Base-by-base conservation (phyloP, 2,888 invertebrate species). In the Aplocera efformata region DNA sequence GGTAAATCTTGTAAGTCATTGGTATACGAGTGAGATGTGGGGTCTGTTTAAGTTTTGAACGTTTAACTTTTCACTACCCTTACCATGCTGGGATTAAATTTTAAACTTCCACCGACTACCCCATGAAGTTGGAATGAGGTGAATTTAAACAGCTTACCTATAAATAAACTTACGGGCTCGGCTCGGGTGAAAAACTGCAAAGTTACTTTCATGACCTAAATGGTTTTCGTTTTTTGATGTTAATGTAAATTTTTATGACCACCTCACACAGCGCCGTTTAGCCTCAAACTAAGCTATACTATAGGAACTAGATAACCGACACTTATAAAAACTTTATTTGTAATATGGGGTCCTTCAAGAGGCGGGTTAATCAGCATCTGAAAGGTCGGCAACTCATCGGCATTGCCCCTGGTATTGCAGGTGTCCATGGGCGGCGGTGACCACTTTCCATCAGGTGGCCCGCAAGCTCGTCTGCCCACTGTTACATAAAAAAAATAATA, bases 51-150 rank as follows among this genome's bases (percentile, higher is more conserved):
- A 75, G 79, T 79, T 74, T 40, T 26, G 65, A 73, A 68, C 55
- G 72, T 74, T 75, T 77, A 79, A 81, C 77, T 82, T 81, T 75
- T 74, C 73, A 40, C 35, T 75, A 72, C 73, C 76, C 75, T 77
- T 73, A 77, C 69, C 72, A 63, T 58, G 67, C 63, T 58, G 51
- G 76, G 74, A 83, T 83, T 79, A 80, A 80, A 82, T 80, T 82
- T 80, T 76, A 74, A 82, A 81, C 75, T 81, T 79, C 62, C 56
- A 62, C 70, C 56, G 72, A 72, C 76, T 79, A 75, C 72, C 72
- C 72, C 71, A 72, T 74, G 74, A 77, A 79, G 73, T 78, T 78
- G 67, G 72, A 72, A 72, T 73, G 72, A 76, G 72, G 70, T 73
- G 64, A 72, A 78, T 79, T 78, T 77, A 74, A 72, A 69, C 63